Conservation (phyloP, 2,113 vertebrate species). For the Catharus bicknelli region DNA sequence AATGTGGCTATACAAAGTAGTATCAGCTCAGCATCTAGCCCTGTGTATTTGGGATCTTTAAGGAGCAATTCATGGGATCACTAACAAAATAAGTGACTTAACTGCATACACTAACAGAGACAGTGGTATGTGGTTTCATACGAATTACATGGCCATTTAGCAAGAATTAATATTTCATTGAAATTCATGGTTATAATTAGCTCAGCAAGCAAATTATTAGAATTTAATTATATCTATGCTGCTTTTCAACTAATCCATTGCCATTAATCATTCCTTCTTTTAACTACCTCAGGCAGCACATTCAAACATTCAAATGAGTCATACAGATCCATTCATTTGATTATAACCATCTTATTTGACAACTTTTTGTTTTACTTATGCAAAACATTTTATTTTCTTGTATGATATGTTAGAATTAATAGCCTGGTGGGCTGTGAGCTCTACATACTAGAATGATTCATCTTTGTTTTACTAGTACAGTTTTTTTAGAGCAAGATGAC, state of each 20-base stretch:
- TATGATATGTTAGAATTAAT: conserved; percentile 30
- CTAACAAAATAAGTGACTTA: not conserved
- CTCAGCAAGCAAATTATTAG: conserved; percentile 7
- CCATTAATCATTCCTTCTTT: conserved; percentile 1
- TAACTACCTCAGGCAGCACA: not conserved
- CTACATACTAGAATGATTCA: conserved; percentile 28
- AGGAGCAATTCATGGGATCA: not conserved
- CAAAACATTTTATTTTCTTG: conserved; percentile 38
- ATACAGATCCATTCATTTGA: conserved; percentile 31
- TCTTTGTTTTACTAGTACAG: conserved; percentile 1
- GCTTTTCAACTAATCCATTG: conserved; percentile 20
- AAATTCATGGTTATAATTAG: conserved; percentile 30
- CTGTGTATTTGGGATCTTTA: not conserved
- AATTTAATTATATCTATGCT: not conserved
- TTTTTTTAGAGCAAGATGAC: conserved; percentile 20
- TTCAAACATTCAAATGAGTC: conserved; percentile 11
- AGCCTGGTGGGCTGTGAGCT: conserved; percentile 17
- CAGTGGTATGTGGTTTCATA: not conserved
- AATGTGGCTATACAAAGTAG: not conserved
- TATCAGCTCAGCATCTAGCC: not conserved
- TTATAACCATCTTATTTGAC: conserved; percentile 29
- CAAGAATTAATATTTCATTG: conserved; percentile 36
- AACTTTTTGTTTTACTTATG: conserved; percentile 30
- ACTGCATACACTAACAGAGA: not conserved
- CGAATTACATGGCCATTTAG: not conserved